phyloP scores from a whole-genome alignment of 2,113 vertebrate species.

The Serilophus lunatus region DNA sequence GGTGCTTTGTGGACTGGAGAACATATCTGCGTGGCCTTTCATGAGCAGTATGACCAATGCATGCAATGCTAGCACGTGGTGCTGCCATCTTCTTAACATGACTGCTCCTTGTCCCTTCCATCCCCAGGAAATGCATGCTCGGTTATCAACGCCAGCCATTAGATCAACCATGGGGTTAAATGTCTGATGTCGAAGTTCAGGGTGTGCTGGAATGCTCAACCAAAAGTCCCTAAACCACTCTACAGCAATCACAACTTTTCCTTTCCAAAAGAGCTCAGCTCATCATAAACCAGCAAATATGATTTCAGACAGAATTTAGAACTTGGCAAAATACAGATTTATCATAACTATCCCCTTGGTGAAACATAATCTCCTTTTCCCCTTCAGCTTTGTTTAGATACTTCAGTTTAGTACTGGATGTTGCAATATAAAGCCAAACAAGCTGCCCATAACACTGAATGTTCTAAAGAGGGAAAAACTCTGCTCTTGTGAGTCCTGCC shows the following conservation, averaged over 20 bases:
- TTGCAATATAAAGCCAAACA: background rate
- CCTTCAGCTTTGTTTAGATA: background rate
- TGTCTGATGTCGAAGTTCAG: fast-evolving
- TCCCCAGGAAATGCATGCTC: background rate
- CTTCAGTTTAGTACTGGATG: background rate
- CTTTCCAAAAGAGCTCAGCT: background rate
- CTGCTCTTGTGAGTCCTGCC: background rate
- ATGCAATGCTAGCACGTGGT: fast-evolving
- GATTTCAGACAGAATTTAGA: background rate
- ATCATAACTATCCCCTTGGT: background rate
- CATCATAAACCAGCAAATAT: background rate
- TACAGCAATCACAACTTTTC: background rate
- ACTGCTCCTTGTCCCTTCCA: background rate
- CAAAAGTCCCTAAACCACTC: background rate
- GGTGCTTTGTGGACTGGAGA: background rate
- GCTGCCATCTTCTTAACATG: background rate
- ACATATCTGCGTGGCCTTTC: background rate
- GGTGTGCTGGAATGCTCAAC: background rate
- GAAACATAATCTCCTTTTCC: background rate
- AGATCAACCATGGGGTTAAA: background rate
- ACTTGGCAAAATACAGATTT: background rate
- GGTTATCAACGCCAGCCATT: background rate
- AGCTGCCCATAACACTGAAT: background rate
- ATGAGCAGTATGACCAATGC: background rate
- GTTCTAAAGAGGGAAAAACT: background rate